Evolutionary conservation across 2,888 invertebrate species (phyloP), one percentile per base, ranked within the genome.

Genomic region (Acronicta leporina): DNA sequence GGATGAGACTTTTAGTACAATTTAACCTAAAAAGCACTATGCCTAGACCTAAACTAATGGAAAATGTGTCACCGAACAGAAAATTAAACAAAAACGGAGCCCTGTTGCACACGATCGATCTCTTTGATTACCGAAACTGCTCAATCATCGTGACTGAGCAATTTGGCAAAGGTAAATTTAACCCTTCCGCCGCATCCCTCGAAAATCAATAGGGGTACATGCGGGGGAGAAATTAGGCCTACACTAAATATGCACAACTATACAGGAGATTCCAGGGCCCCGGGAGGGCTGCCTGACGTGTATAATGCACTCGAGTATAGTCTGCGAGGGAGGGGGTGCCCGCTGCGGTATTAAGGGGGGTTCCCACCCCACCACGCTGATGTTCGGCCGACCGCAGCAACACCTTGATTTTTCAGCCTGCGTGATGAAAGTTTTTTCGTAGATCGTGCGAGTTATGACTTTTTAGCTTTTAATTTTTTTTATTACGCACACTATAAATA

Each of bases 251-350:
- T 92, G 92, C 93, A 92, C 90, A 89, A 90, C 90, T 92, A 92
- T 88, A 86, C 79, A 77, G 44, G 64, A 71, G 86, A 87, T 85
- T 85, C 82, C 84, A 77, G 84, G 86, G 85, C 79, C 81, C 76
- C 30, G 84, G 85, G 84, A 75, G 84, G 87, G 83, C 84, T 87
- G 87, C 86, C 87, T 87, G 86, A 89, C 86, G 85, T 76, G 77
- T 92, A 91, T 92, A 92, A 89, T 92, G 93, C 92, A 92, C 86
- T 91, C 84, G 84, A 89, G 87, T 92, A 91, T 89, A 89, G 88
- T 75, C 77, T 79, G 75, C 67, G 64, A 79, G 77, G 81, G 75
- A 82, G 76, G 78, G 69, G 33, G 53, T 33, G 13, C 55, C 68
- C 72, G 67, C 76, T 78, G 78, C 76, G 79, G 73, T 73, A 76